Percentiles rank a stretch among this genome's conserved stretches.
These are phyloP conservation scores for Bos indicus DNA, from an alignment of 2,113 vertebrate species.

Conservation along the genomic window DNA sequence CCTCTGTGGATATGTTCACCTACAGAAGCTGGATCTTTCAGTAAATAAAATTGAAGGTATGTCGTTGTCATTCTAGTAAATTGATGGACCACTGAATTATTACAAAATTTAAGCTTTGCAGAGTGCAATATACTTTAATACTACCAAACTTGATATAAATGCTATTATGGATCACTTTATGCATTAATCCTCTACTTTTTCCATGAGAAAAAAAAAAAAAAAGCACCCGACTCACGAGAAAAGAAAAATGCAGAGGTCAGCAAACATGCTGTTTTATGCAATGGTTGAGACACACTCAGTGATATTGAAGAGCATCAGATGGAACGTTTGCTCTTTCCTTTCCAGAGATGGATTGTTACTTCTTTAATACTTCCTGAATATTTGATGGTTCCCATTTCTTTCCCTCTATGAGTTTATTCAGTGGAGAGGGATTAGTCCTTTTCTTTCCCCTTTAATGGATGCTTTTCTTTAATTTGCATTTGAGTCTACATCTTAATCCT, in stretches of 20 bases:
- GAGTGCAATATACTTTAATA: background rate
- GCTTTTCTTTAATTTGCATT: slow-evolving; percentile 18
- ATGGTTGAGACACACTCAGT: background rate
- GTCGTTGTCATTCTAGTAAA: slow-evolving; percentile 35
- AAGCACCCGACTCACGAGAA: too few relatives aligned
- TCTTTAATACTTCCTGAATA: background rate
- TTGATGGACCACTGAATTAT: background rate
- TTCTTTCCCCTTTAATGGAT: background rate
- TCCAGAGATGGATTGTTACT: background rate
- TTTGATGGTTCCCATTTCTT: slow-evolving; percentile 2
- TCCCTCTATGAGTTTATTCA: background rate
- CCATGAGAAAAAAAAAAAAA: background rate
- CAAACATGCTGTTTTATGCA: background rate
- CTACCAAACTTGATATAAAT: background rate
- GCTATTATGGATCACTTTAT: background rate
- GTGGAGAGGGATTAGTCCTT: background rate
- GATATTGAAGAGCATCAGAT: background rate
- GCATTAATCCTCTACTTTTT: background rate
- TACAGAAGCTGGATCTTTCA: slow-evolving; percentile 92
- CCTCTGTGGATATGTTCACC: slow-evolving; percentile 86
- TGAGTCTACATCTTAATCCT: background rate
- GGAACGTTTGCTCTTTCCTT: background rate
- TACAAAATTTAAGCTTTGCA: background rate
- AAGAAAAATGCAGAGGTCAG: background rate
- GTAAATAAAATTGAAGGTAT: slow-evolving; percentile 93